A percentile compares a stretch with the other conserved stretches of the same genome.
Conservation (phyloP, 2,888 invertebrate species). For the Drosophila tanythrix region DNA sequence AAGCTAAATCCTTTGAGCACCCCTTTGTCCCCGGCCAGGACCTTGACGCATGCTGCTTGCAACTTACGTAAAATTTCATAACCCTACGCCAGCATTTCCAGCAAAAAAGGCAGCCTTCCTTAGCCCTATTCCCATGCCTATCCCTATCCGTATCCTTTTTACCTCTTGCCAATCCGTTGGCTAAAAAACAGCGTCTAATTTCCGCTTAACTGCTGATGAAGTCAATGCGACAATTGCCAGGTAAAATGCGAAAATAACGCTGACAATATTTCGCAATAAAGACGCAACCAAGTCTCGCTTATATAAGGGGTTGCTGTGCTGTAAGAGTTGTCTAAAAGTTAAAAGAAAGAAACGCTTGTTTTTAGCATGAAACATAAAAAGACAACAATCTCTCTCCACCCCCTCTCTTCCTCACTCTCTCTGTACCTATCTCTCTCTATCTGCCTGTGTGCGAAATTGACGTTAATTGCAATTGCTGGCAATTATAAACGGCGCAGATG, state of each 20-base stretch:
- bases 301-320: constrained; percentile 73
- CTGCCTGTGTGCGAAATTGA: constrained; percentile 20
- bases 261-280: constrained; percentile 61
- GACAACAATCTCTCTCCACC: constrained; percentile 12
- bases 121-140: constrained; percentile 1
- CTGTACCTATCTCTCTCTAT: background rate
- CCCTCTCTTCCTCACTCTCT: background rate
- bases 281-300: constrained; percentile 57
- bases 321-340: constrained; percentile 24
- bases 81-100: constrained; percentile 64
- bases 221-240: constrained; percentile 30
- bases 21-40: constrained; percentile 53
- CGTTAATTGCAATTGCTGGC: constrained; percentile 72
- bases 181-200: constrained; percentile 64
- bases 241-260: constrained; percentile 37
- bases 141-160: constrained; percentile 60
- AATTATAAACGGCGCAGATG: constrained; percentile 79
- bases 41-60: constrained; percentile 44
- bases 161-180: constrained; percentile 81
- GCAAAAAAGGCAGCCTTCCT: constrained; percentile 49
- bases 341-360: constrained; percentile 36
- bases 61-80: constrained; percentile 81
- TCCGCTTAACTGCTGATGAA: constrained; percentile 52
- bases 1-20: constrained; percentile 71
- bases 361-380: constrained; percentile 7